Base-by-base conservation (phyloP, 2,113 vertebrate species). In the Gnathonemus echidnorhynchus region DNA sequence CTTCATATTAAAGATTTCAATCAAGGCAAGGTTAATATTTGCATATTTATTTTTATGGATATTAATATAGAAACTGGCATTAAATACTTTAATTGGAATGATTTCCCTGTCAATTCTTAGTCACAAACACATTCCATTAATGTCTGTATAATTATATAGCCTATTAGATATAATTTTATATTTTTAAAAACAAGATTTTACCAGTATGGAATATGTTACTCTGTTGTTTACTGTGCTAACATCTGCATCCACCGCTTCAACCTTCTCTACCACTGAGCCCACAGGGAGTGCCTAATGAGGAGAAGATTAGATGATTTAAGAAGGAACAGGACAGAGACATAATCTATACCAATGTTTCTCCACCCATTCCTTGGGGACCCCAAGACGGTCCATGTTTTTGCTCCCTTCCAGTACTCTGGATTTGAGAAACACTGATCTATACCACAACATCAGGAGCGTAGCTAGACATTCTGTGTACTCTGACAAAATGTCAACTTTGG, bases 241-340 rank as follows among this genome's bases (percentile, higher is more conserved):
- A 87, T 97, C 95, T 6, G 85, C 58, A 84, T 97, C 96, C n/a
- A 4, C 0, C 4, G 97, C 97, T 84, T 6, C 58, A 53, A 97
- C 96, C 92, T 49, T 92, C 53, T 96, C 39, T 90, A 97, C 92
- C 0, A 35, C 87, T 1, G 15, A 52, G 77, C 83, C 15, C 46
- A 96, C 86, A 89, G 35, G 80, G 58, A 92, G 58, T 50, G 92
- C 90, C 95, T 95, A 46, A 19, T 83, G 17, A 49, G 24, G 84
- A 10, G 49, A 46, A 89, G 2, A 49, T 35, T 2, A 45, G 3
- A 45, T 74, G 27, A 39, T 7, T 83, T 15, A 89, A 2, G 35
- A 80, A 80, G 74, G 74, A 80, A 19, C 74, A 80, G 15, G 17
- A 80, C 31, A 27, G n/a, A 39, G 35, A 80, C 74, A 80, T 80